Evolutionary conservation across 2,888 invertebrate species (phyloP).

Genomic region (Candidula unifasciata): DNA sequence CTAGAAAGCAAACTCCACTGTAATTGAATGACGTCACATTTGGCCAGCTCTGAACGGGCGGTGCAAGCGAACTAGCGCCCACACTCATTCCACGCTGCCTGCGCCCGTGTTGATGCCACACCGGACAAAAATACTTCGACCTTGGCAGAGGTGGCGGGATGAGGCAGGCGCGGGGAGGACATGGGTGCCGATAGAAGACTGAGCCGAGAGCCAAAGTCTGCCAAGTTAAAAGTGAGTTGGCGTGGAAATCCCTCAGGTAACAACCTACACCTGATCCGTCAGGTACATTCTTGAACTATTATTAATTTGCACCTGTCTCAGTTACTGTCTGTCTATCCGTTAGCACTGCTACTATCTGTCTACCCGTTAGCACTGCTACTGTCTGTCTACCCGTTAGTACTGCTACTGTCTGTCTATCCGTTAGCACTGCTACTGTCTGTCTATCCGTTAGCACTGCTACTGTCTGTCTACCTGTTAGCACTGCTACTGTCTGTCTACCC

Average conservation of each 20-base stretch:
- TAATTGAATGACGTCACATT: no score
- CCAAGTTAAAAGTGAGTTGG: slow-evolving; percentile 19
- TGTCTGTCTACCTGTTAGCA: not conserved
- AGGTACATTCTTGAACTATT: not conserved
- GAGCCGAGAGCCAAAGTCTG: not conserved
- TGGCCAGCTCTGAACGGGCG: not conserved
- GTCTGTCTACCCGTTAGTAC: not conserved
- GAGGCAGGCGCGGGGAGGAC: not conserved
- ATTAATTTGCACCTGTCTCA: not conserved
- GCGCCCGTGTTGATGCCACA: not conserved
- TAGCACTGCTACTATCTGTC: not conserved
- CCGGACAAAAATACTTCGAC: slow-evolving; percentile 20
- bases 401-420: not conserved
- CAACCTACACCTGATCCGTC: not conserved
- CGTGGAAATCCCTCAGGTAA: not conserved
- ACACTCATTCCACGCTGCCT: not conserved
- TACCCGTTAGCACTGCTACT: not conserved
- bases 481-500: not conserved
- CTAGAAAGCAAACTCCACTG: no score
- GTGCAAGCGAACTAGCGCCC: not conserved
- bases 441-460: not conserved
- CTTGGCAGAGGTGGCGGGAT: slow-evolving; percentile 34
- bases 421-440: not conserved
- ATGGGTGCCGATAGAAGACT: not conserved
- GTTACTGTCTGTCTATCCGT: not conserved